Conservation (phyloP, 2,888 invertebrate genomes). For the Drosophila pseudotakahashii region DNA sequence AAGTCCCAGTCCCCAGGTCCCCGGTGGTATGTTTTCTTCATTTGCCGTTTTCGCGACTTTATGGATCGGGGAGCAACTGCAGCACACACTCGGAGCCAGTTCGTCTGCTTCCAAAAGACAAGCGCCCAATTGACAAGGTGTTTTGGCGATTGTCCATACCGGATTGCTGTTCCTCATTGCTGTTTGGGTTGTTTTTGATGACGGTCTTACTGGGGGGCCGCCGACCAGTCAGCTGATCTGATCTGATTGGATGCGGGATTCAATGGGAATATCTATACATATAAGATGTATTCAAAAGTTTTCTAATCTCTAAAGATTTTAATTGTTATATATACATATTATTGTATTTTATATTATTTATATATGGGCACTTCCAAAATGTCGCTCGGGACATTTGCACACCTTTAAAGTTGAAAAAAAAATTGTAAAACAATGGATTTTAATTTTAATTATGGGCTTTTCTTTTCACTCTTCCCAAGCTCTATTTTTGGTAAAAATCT, state of each 20-base stretch:
- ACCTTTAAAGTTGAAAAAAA: no score
- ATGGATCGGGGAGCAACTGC: slow-evolving; percentile 61
- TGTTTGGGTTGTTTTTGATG: slow-evolving; percentile 1
- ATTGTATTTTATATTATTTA: no score
- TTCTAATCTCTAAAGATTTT: no score
- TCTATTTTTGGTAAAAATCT: no score
- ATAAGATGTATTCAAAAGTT: no score
- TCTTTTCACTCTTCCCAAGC: no score
- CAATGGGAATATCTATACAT: neutral
- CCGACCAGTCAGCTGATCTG: slow-evolving; percentile 9
- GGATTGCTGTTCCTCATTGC: slow-evolving; percentile 29
- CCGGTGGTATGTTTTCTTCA: slow-evolving; percentile 46
- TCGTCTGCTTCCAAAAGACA: slow-evolving; percentile 59
- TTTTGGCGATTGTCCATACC: slow-evolving; percentile 41
- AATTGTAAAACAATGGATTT: no score
- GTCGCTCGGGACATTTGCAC: no score
- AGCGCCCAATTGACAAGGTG: slow-evolving; percentile 59
- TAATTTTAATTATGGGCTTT: no score
- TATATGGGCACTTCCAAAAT: no score
- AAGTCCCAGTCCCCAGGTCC: slow-evolving; percentile 23
- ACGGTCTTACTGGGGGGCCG: slow-evolving; percentile 21
- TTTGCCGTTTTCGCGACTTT: slow-evolving; percentile 67
- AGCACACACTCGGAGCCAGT: slow-evolving; percentile 57
- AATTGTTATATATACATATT: no score
- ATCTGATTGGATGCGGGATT: neutral